A percentile compares a stretch with the other conserved stretches of the same genome.
Conservation (phyloP, 2,113 vertebrate species). For the Pontoporia blainvillei region DNA sequence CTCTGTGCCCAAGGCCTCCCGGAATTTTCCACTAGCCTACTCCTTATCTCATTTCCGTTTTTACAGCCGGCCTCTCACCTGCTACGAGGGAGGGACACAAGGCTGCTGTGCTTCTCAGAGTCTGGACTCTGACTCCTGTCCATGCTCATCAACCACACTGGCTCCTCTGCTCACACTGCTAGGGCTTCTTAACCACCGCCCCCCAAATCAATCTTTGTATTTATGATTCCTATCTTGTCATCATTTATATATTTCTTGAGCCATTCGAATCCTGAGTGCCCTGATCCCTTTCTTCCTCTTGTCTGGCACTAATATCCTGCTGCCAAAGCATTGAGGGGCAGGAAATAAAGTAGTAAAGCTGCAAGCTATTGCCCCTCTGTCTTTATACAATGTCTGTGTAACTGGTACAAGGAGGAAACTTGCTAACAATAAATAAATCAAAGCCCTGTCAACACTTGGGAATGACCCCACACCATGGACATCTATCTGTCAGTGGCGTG, state of each 20-base stretch:
- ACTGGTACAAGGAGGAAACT: neutral
- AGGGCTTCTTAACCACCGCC: neutral
- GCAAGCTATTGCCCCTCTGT: neutral
- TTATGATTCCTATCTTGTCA: neutral
- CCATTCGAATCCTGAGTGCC: neutral
- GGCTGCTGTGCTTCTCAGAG: neutral
- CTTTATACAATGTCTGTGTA: neutral
- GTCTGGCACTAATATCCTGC: neutral
- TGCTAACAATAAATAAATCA: neutral
- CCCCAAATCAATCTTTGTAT: neutral
- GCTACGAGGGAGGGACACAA: neutral
- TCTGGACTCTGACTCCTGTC: neutral
- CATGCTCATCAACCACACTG: neutral
- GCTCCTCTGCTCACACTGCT: neutral
- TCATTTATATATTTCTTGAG: neutral
- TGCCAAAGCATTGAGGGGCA: neutral
- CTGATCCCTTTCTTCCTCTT: neutral
- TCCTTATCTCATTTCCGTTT: slow-evolving; percentile 31
- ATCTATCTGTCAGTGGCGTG: rapidly evolving
- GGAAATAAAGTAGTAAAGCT: neutral
- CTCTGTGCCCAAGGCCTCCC: neutral
- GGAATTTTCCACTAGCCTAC: neutral
- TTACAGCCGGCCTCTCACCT: neutral
- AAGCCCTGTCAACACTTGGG: neutral
- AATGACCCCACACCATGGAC: neutral